Conservation (phyloP, 1,140 invertebrate genomes). For the Aphis craccivora region DNA sequence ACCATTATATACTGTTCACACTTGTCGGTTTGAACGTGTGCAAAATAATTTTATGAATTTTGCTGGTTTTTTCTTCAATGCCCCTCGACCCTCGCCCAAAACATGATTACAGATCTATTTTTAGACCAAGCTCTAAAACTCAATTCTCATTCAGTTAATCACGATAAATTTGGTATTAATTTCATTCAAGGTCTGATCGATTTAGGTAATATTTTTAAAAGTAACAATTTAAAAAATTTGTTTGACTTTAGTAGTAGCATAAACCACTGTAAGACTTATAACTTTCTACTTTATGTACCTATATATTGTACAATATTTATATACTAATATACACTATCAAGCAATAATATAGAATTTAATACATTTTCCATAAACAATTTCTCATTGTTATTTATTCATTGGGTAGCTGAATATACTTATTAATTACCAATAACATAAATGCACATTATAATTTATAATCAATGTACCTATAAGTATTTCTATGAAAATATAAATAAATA, state of each 20-base stretch:
- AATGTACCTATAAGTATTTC: not conserved
- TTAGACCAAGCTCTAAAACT: no score
- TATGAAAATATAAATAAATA: constrained; percentile 7
- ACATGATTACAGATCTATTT: no score
- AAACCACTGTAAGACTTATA: not conserved
- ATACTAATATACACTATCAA: not conserved
- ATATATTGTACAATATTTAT: not conserved
- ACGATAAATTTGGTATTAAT: no score
- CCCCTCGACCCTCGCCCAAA: no score
- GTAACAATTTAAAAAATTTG: not conserved
- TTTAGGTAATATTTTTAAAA: no score
- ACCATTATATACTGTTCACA: no score
- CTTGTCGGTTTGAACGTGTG: no score
- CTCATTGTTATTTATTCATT: not conserved
- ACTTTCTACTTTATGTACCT: not conserved
- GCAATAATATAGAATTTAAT: not conserved
- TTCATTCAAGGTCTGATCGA: no score
- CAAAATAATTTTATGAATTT: no score
- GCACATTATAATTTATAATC: not conserved
- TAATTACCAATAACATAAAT: not conserved
- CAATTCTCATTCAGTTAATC: no score
- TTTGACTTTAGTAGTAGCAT: not conserved
- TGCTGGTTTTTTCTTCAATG: no score
- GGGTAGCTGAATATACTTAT: not conserved
- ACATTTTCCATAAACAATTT: not conserved